These are phyloP conservation scores for Erythrolamprus reginae DNA, from an alignment of 2,113 vertebrate genomes.

Conservation along the genomic window DNA sequence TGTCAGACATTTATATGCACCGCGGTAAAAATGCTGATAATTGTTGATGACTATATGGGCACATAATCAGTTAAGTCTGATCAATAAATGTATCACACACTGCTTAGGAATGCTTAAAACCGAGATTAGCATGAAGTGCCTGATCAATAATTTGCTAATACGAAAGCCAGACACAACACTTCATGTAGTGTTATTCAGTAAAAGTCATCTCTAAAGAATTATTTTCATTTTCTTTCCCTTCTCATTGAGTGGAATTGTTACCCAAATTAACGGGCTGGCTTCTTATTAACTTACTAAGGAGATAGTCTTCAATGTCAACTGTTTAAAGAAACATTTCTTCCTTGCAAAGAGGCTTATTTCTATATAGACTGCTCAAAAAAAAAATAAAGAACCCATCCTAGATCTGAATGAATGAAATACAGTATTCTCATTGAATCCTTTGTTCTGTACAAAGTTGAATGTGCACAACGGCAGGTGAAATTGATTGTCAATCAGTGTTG, in stretches of 20 bases:
- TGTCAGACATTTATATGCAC: slow-evolving; percentile 14
- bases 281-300: not conserved
- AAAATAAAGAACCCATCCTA: too few species aligned
- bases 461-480: too few species aligned
- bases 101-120: slow-evolving; percentile 12
- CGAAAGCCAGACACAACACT: not conserved
- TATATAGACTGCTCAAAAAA: too few species aligned
- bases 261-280: not conserved
- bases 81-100: slow-evolving; percentile 40
- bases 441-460: too few species aligned
- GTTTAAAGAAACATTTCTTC: not conserved
- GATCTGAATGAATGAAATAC: too few species aligned
- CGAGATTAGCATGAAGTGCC: not conserved
- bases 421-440: too few species aligned
- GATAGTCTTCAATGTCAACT: not conserved
- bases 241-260: not conserved
- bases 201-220: not conserved
- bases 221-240: not conserved
- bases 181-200: slow-evolving; percentile 16
- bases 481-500: too few species aligned
- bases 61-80: slow-evolving; percentile 27
- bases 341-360: not conserved
- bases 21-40: slow-evolving; percentile 13
- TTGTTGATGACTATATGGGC: slow-evolving; percentile 37
- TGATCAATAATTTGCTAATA: not conserved